These are phyloP conservation scores for Ophion ellenae DNA, from an alignment of 2,888 invertebrate genomes.

Conservation along the genomic window DNA sequence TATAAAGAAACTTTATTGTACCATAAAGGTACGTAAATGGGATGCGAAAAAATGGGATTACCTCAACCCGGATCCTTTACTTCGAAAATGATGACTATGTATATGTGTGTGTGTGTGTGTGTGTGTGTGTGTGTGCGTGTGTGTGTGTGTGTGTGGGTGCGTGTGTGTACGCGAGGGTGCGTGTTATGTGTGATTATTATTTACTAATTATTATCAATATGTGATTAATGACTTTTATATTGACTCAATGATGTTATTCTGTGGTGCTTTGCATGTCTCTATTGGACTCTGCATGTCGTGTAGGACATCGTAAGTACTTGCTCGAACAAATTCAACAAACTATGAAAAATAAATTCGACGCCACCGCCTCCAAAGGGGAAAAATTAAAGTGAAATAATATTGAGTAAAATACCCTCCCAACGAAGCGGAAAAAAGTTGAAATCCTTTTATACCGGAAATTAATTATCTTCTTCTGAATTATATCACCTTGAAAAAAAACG, in stretches of 20 bases:
- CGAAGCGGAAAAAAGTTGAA: not conserved
- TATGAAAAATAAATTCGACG: slow-evolving; percentile 30
- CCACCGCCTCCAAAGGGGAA: slow-evolving; percentile 18
- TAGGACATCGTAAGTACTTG: slow-evolving; percentile 83
- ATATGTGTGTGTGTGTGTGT: not conserved
- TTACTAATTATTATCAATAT: slow-evolving; percentile 75
- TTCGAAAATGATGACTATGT: not conserved
- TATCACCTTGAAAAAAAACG: not conserved
- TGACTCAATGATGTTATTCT: slow-evolving; percentile 82
- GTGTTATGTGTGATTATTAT: slow-evolving; percentile 33
- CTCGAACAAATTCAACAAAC: slow-evolving; percentile 70
- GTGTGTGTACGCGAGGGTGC: too few relatives aligned
- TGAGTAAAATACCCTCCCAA: not conserved
- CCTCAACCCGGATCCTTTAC: not conserved
- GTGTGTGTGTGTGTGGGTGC: too few relatives aligned
- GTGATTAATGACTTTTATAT: slow-evolving; percentile 79
- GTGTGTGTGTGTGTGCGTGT: too few relatives aligned
- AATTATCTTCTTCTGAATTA: not conserved
- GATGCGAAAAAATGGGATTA: not conserved
- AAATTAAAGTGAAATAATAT: slow-evolving; percentile 22
- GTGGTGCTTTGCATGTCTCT: slow-evolving; percentile 84
- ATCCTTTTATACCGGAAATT: not conserved
- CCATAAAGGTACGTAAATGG: not conserved
- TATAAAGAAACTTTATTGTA: not conserved
- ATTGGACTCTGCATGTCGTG: slow-evolving; percentile 83